Base-by-base conservation (phyloP, 1,140 invertebrate species). In the Sycobia sp. region DNA sequence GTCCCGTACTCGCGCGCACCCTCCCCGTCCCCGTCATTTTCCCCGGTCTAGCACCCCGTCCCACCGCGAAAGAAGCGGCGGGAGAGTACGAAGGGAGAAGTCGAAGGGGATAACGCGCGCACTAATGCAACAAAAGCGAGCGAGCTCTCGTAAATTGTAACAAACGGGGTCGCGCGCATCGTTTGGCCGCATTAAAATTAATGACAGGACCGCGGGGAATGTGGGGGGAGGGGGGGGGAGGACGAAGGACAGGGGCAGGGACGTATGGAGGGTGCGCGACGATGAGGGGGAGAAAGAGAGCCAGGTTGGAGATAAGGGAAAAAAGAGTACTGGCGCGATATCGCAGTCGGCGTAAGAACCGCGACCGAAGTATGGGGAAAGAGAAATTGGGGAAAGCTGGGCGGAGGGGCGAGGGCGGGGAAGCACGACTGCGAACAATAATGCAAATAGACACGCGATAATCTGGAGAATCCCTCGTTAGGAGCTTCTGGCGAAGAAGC, bases 391-490 rank as follows among this genome's bases (percentile, higher is more conserved):
- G n/a, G n/a, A n/a, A n/a, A n/a, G n/a, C n/a, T n/a, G n/a, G n/a
- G n/a, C n/a, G n/a, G n/a, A n/a, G n/a, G n/a, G 25, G 58, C 39
- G 32, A 41, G 27, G 50, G 43, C 29, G 32, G 46, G 58, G 61
- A 41, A 51, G n/a, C 11, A 23, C 27, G 58, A 58, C 59, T 60
- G 46, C 51, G 61, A 60, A 67, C 65, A 71, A 73, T 74, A 74
- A 75, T 71, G 75, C 70, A 76, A 70, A 76, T 69, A 71, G 69
- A 74, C 72, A 75, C 68, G 72, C 75, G 69, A 76, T 75, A 74
- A 76, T 73, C 75, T 66, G n/a, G 63, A 57, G 71, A 60, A 69
- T 64, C 66, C 65, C 63, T 71, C 67, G 67, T 67, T 71, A 71
- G 61, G 54, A 41, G 34, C 11, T 49, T 50, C 44, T 36, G 23